Conservation (phyloP, 2,113 vertebrate genomes). For the Campylomormyrus tamandua region DNA sequence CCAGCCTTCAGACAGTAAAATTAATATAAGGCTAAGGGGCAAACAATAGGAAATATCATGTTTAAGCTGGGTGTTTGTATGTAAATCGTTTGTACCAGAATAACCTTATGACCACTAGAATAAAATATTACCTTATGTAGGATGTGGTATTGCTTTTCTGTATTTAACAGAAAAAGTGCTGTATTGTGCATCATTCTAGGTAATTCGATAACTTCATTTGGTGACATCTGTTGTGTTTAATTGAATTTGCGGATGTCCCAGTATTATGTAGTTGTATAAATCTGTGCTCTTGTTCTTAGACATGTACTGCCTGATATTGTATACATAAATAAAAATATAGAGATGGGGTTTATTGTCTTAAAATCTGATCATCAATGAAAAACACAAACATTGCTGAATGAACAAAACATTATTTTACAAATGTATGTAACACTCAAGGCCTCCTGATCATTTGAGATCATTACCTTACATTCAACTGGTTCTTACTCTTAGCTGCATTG, state of each 20-base stretch:
- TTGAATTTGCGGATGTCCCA: background rate
- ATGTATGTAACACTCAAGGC: too few species aligned
- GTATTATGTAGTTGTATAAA: background rate
- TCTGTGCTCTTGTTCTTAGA: background rate
- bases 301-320: background rate
- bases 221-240: background rate
- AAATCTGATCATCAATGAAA: too few species aligned
- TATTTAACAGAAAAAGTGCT: background rate
- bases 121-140: background rate
- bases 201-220: background rate
- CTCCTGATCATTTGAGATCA: too few species aligned
- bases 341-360: too few species aligned
- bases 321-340: background rate
- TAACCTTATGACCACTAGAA: background rate
- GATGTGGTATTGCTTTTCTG: background rate
- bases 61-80: background rate
- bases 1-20: background rate
- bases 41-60: background rate
- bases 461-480: too few species aligned
- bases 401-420: too few species aligned
- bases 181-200: background rate
- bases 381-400: too few species aligned
- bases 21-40: background rate
- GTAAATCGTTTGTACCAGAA: background rate
- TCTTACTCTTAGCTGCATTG: too few species aligned